Base-by-base conservation (phyloP, 1,140 invertebrate genomes). In the Copidosoma floridanum region DNA sequence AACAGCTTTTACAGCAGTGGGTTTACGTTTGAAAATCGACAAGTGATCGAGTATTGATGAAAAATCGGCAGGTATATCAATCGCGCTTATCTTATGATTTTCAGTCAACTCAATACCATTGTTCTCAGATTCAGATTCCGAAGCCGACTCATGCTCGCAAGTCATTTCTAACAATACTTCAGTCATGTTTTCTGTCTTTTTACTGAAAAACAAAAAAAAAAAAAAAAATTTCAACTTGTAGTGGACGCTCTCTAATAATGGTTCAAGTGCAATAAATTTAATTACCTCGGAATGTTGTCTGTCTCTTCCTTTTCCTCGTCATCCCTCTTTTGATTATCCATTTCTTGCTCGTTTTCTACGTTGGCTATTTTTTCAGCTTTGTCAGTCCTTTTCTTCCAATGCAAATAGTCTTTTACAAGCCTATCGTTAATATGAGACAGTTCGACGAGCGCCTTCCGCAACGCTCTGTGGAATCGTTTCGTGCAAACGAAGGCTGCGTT, bases 81-180 rank as follows among this genome's bases (percentile, higher is more conserved):
- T 41, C 0, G 59, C 18, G 6, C 43, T 14, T 0, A 60, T 18
- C 0, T 35, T 12, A 3, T 18, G 40, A 5, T 47, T 27, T 5
- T 46, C 46, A 3, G 29, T 35, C n/a, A n/a, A n/a, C n/a, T n/a
- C n/a, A n/a, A n/a, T n/a, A n/a, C n/a, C 0, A 20, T 10, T n/a
- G n/a, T n/a, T n/a, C n/a, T n/a, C 51, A 2, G 51, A 50, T 3
- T 75, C 69, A 0, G 50, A 18, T 5, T 74, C 75, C 1, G 72
- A 64, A 8, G 71, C 75, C 0, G 74, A 77, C 6, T 77, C 75
- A 27, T 72, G 69, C 0, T 48, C 52, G n/a, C 79, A 81, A 3
- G 26, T 63, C 77, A 81, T 79, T 12, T 80, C 76, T 12, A 81
- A 53, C 0, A 72, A 37, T 32, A 72, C 10, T 2, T 71, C 64